phyloP scores from a whole-genome alignment of 2,797 vertebrate species.

The Hyperoplus immaculatus region DNA sequence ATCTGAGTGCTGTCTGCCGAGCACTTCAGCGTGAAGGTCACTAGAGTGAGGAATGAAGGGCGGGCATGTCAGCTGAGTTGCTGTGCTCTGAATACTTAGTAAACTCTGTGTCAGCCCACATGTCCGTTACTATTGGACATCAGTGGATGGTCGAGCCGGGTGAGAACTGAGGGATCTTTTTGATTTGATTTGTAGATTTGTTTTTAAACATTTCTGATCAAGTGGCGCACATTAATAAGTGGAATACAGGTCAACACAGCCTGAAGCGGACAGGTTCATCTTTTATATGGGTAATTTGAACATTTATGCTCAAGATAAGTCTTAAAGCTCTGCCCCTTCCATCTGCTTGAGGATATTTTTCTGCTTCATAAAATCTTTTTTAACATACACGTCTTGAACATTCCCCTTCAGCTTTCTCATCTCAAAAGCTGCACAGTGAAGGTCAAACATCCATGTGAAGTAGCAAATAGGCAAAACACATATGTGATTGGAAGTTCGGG shows the following conservation, averaged over 20 bases:
- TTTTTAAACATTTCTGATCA: constrained; percentile 3
- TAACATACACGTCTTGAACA: neutral
- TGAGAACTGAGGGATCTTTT: constrained; percentile 26
- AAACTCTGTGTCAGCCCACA: constrained; percentile 51
- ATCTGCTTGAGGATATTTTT: neutral
- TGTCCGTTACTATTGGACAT: constrained; percentile 36
- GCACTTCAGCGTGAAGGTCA: constrained; percentile 76
- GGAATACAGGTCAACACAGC: neutral
- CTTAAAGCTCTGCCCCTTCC: neutral
- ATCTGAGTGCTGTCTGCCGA: constrained; percentile 74
- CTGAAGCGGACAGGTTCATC: neutral
- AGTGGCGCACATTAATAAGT: constrained; percentile 11
- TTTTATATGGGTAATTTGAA: constrained; percentile 33
- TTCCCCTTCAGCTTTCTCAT: too few species aligned
- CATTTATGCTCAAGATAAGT: constrained; percentile 1
- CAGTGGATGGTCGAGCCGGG: constrained; percentile 7
- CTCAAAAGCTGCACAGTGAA: constrained; percentile 6
- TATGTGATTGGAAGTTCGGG: neutral
- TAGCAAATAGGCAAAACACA: neutral
- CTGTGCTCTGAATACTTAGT: constrained; percentile 71
- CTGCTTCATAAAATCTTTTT: neutral
- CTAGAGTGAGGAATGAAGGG: constrained; percentile 52
- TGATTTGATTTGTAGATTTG: constrained; percentile 5
- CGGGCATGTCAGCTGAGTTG: constrained; percentile 53
- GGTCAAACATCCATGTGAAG: constrained; percentile 17